Conservation (phyloP, 92 coral and sea anemone genomes). For the Heteractis magnifica region DNA sequence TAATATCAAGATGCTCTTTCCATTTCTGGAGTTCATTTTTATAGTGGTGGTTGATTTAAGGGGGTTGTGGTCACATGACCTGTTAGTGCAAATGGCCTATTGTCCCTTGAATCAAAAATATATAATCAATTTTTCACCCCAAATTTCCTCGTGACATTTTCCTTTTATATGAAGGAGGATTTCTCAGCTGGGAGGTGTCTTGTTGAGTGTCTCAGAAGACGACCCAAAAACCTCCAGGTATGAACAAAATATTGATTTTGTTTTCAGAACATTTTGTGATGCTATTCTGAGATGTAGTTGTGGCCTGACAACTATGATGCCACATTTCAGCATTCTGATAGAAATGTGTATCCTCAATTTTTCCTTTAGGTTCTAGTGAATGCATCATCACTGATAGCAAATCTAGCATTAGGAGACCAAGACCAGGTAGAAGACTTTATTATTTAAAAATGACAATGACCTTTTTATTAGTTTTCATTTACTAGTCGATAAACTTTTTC, state of each 20-base stretch:
- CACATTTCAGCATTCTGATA: neutral
- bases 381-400: slow-evolving; percentile 92
- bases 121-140: too few species aligned
- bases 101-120: too few species aligned
- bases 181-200: slow-evolving; percentile 92
- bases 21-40: too few species aligned
- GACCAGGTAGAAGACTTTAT: slow-evolving; percentile 60
- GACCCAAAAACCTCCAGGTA: slow-evolving; percentile 93
- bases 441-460: too few species aligned
- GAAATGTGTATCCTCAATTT: neutral
- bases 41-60: too few species aligned
- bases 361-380: slow-evolving; percentile 77
- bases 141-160: neutral
- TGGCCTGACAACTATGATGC: neutral
- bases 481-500: neutral
- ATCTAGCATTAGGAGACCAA: slow-evolving; percentile 92
- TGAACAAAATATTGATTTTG: neutral
- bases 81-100: too few species aligned
- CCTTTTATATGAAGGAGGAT: slow-evolving; percentile 70
- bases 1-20: too few species aligned
- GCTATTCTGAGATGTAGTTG: neutral
- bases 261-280: neutral
- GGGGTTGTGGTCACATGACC: too few species aligned
- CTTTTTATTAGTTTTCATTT: too few species aligned
- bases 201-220: slow-evolving; percentile 70